A percentile compares a stretch with the other conserved stretches of the same genome.
These are phyloP conservation scores for Caenorhabditis doughertyi DNA, from an alignment of 2,888 invertebrate genomes.

Conservation along the genomic window DNA sequence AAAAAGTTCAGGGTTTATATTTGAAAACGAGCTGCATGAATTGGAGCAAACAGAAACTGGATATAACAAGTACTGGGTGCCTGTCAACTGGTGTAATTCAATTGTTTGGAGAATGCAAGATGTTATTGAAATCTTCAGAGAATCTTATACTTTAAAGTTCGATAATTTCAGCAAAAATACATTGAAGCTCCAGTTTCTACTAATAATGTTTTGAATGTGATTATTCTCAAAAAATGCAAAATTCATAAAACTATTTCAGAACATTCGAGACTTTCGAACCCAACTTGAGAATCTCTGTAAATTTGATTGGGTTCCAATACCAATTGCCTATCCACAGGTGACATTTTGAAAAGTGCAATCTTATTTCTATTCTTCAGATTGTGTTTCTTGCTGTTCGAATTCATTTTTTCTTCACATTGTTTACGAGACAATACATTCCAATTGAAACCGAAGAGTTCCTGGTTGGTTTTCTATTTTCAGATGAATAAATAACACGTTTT, in stretches of 20 bases:
- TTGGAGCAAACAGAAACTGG: slow-evolving; percentile 65
- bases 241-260: slow-evolving; percentile 24
- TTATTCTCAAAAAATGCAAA: not conserved
- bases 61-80: slow-evolving; percentile 81
- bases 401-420: slow-evolving; percentile 69
- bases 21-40: slow-evolving; percentile 71
- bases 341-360: not conserved
- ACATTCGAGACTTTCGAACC: slow-evolving; percentile 67
- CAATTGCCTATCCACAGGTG: slow-evolving; percentile 73
- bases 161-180: slow-evolving; percentile 51
- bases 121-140: not conserved
- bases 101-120: slow-evolving; percentile 58
- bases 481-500: slow-evolving; percentile 29
- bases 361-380: slow-evolving; percentile 56
- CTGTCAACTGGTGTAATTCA: slow-evolving; percentile 76
- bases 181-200: slow-evolving; percentile 61
- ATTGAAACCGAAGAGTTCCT: slow-evolving; percentile 12
- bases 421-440: slow-evolving; percentile 70
- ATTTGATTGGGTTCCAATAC: slow-evolving; percentile 75
- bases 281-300: slow-evolving; percentile 69
- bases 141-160: not conserved
- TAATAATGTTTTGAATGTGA: slow-evolving; percentile 62
- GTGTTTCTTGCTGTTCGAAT: slow-evolving; percentile 73
- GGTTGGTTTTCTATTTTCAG: slow-evolving; percentile 19
- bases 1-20: slow-evolving; percentile 38